phyloP scores from a whole-genome alignment of 2,113 vertebrate species.

The Paralichthys olivaceus region DNA sequence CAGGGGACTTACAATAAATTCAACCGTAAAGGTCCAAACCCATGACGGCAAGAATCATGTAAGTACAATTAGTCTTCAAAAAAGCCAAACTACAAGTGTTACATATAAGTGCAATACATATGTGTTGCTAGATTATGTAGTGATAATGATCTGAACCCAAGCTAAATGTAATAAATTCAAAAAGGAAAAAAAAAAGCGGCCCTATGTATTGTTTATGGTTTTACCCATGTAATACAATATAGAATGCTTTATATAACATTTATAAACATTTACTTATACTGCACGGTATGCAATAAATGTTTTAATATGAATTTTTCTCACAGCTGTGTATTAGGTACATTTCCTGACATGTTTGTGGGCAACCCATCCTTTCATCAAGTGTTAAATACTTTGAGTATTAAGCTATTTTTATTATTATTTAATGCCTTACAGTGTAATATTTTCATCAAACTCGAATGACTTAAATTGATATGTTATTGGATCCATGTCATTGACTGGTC shows the following conservation, averaged over 20 bases:
- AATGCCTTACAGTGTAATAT: neutral
- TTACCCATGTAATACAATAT: neutral
- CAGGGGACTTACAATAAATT: no score
- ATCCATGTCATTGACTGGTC: neutral
- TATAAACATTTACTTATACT: neutral
- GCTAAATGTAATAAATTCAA: neutral
- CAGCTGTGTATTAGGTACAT: neutral
- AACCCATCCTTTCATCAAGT: conserved; percentile 39
- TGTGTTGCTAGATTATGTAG: neutral
- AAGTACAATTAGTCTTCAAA: no score
- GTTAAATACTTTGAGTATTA: conserved; percentile 2
- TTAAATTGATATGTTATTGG: no score
- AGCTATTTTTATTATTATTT: neutral
- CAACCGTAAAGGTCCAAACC: no score
- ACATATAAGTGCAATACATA: no score
- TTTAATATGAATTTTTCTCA: neutral
- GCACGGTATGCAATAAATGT: neutral
- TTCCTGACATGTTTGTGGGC: conserved; percentile 21
- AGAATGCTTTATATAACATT: neutral
- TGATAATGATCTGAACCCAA: neutral
- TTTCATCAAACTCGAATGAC: no score
- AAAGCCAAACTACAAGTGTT: no score
- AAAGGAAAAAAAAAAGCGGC: no score
- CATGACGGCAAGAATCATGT: no score
- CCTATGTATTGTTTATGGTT: no score